These are phyloP conservation scores for Oryzias sinensis DNA, from an alignment of 2,797 vertebrate genomes.

Conservation along the genomic window DNA sequence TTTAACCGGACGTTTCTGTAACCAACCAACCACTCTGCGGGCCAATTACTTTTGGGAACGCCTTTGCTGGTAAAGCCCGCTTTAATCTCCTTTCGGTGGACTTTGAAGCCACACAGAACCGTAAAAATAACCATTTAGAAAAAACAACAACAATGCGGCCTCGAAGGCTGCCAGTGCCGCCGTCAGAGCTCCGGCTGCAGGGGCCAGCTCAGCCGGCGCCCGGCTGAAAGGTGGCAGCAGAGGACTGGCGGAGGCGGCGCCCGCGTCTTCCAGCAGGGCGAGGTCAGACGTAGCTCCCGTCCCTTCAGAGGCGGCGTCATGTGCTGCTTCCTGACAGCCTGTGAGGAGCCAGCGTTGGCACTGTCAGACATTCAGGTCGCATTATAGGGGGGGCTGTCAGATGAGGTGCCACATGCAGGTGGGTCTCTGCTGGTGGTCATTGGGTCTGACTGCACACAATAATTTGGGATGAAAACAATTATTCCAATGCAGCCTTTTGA, in stretches of 20 bases:
- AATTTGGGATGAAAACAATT: constrained; percentile 1
- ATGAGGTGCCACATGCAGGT: constrained; percentile 53
- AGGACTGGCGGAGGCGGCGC: constrained; percentile 50
- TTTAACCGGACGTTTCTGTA: constrained; percentile 3
- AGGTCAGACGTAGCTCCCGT: constrained; percentile 40
- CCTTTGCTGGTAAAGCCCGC: neutral
- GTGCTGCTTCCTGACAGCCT: constrained; percentile 49
- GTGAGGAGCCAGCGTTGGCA: constrained; percentile 46
- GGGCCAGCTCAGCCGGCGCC: neutral
- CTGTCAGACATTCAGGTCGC: constrained; percentile 66
- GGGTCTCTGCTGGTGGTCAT: constrained; percentile 57
- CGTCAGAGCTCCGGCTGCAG: neutral
- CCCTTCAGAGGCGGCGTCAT: constrained; percentile 49
- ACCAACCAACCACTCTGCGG: constrained; percentile 7
- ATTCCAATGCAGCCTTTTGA: neutral
- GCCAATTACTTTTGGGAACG: constrained; percentile 3
- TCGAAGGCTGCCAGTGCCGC: constrained; percentile 21
- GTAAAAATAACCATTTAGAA: constrained; percentile 62
- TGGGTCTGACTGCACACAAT: constrained; percentile 9
- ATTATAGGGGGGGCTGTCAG: constrained; percentile 51
- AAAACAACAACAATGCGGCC: neutral
- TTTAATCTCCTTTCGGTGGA: constrained; percentile 19
- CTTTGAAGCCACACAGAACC: constrained; percentile 53
- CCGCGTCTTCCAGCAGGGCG: constrained; percentile 47
- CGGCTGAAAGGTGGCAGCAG: constrained; percentile 64